phyloP scores from a whole-genome alignment of 2,888 invertebrate genomes.

The Nebria brevicollis region DNA sequence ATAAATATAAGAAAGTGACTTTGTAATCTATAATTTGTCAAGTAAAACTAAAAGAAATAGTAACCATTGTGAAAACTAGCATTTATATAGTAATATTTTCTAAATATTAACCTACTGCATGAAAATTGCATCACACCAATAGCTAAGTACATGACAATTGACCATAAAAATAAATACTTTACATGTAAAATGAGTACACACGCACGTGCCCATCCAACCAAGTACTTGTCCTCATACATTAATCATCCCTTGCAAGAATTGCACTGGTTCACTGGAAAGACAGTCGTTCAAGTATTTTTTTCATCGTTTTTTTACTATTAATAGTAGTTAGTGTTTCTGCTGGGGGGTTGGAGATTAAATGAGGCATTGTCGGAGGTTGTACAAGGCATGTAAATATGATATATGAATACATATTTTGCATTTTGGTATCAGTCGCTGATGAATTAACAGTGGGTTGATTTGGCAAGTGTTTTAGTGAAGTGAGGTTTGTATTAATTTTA shows the following conservation, averaged over 20 bases:
- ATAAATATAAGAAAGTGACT: constrained; percentile 16
- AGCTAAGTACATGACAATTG: constrained; percentile 28
- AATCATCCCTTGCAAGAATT: not conserved
- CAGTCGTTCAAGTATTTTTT: constrained; percentile 10
- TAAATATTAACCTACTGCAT: constrained; percentile 30
- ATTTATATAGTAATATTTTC: constrained; percentile 40
- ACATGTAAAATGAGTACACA: constrained; percentile 28
- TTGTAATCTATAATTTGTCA: not conserved
- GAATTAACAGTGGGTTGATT: not conserved
- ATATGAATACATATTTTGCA: constrained; percentile 8
- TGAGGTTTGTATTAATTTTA: not conserved
- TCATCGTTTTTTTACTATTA: constrained; percentile 2
- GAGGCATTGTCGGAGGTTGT: not conserved
- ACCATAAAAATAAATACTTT: constrained; percentile 41
- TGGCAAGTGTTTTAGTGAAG: constrained; percentile 3
- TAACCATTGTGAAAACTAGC: constrained; percentile 44
- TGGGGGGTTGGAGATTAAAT: constrained; percentile 20
- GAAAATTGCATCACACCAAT: constrained; percentile 39
- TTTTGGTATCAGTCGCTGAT: constrained; percentile 13
- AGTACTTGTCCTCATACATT: constrained; percentile 6
- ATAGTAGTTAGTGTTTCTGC: not conserved
- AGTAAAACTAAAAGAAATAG: constrained; percentile 9
- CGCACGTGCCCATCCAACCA: constrained; percentile 30
- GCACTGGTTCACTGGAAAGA: constrained; percentile 19
- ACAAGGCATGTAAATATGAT: constrained; percentile 10